Base-by-base conservation (phyloP, 2,888 invertebrate species). In the Cyaniris semiargus region DNA sequence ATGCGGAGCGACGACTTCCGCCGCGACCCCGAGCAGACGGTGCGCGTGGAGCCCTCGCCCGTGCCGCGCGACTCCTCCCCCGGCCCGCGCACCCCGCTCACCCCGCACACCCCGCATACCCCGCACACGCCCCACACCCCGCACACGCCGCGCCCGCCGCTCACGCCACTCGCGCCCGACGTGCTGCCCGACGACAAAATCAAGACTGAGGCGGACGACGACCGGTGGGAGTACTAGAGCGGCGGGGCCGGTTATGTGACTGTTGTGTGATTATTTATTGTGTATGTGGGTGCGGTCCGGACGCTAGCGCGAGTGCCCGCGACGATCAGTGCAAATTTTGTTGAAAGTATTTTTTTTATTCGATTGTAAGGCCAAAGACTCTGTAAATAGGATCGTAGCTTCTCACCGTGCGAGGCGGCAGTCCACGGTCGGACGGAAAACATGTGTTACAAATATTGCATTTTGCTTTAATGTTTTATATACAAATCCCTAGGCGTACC, bases 1-100 rank as follows among this genome's bases (percentile, higher is more conserved):
- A 97, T 98, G 97, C 96, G 97, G 83, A 96, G 97, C 78, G 97
- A 96, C 82, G 97, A 97, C 87, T 97, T 96, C 87, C 89, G 95
- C 72, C 90, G 95, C 77, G 94, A 93, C 78, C 91, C 95, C 38
- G 96, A 96, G 87, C 96, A 96, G 85, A 97, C 97, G 5, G 95
- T 97, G 78, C 95, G 96, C 44, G 96, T 97, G 76, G 97, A 97
- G 87, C 97, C 97, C 0, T 96, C 96, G 31, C 96, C 97, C 1
- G 96, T 96, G 34, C 94, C 96, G 83, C 93, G 87, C 70, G 94
- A 91, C 79, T 86, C 89, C 79, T 89, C 94, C 75, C 91, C 90
- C 78, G 87, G 82, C 78, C 81, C 82, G 77, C 83, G 83, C 72
- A 81, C 82, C 71, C 38, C 82, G 70, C 80, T 79, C 78, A 80